phyloP scores from a whole-genome alignment of 2,888 invertebrate species.

The Parasteatoda lunata region DNA sequence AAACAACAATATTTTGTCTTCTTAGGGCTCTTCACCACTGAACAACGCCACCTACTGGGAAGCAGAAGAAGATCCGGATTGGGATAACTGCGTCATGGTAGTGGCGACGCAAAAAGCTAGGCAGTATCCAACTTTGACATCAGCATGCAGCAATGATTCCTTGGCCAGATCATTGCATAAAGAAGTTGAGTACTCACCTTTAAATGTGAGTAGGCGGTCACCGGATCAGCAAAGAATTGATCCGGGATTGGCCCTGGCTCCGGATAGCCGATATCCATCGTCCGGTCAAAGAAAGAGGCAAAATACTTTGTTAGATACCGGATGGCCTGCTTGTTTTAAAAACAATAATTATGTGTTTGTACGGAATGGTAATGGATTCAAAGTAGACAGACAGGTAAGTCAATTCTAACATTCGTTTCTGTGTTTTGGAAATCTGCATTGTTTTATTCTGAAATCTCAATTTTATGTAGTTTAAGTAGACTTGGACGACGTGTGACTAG shows the following conservation, averaged over 20 bases:
- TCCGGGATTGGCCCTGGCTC: constrained; percentile 16
- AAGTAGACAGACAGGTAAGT: constrained; percentile 35
- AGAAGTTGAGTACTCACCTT: constrained; percentile 52
- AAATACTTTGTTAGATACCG: constrained; percentile 51
- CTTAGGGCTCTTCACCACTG: constrained; percentile 47
- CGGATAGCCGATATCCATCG: constrained; percentile 45
- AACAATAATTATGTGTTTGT: constrained; percentile 62
- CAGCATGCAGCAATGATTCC: constrained; percentile 46
- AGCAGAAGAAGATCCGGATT: constrained; percentile 60
- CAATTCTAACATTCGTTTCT: too few relatives aligned
- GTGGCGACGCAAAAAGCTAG: constrained; percentile 41
- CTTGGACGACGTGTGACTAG: too few relatives aligned
- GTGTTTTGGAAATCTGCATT: too few relatives aligned
- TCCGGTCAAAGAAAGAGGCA: constrained; percentile 50
- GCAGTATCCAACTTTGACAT: constrained; percentile 10
- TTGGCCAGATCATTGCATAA: constrained; percentile 58
- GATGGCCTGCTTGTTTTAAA: constrained; percentile 59
- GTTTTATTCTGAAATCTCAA: too few relatives aligned
- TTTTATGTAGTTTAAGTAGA: too few relatives aligned
- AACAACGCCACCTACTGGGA: constrained; percentile 65
- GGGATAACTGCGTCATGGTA: constrained; percentile 63
- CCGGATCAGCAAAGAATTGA: constrained; percentile 8
- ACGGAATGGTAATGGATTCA: constrained; percentile 18
- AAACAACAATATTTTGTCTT: background rate
- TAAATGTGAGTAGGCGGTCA: constrained; percentile 58